These are phyloP conservation scores for Thermophis baileyi DNA, from an alignment of 2,113 vertebrate genomes.

Conservation along the genomic window DNA sequence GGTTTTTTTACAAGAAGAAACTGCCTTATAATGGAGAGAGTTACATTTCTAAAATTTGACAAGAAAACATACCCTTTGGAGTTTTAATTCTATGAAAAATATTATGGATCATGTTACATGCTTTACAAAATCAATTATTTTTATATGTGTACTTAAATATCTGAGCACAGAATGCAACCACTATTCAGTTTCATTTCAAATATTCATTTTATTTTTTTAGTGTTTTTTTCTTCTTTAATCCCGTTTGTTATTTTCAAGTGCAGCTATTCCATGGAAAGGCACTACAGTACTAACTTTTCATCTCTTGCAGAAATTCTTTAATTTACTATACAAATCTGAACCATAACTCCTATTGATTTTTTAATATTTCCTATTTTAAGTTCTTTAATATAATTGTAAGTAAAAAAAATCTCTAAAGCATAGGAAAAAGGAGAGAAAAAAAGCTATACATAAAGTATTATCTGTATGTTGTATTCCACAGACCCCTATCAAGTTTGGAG, in stretches of 20 bases:
- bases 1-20: neutral
- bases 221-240: neutral
- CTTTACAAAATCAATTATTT: neutral
- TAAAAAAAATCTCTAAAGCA: constrained; percentile 1
- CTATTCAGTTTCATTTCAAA: neutral
- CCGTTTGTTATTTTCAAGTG: neutral
- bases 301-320: constrained; percentile 18
- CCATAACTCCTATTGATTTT: constrained; percentile 12
- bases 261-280: neutral
- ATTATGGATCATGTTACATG: neutral
- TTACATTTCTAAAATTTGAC: accelerated
- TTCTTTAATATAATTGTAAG: constrained; percentile 23
- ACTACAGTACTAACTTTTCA: constrained; percentile 21
- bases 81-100: neutral
- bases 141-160: accelerated
- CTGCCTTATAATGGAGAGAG: accelerated
- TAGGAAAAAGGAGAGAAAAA: neutral
- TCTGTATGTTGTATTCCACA: constrained; percentile 36
- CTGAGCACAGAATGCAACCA: neutral
- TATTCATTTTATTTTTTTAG: neutral
- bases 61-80: neutral
- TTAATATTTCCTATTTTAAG: neutral
- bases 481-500: constrained; percentile 39
- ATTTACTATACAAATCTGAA: constrained; percentile 39
- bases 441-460: constrained; percentile 5